Evolutionary conservation across 2,888 invertebrate genomes (phyloP).

Genomic region (Plebejus argus): DNA sequence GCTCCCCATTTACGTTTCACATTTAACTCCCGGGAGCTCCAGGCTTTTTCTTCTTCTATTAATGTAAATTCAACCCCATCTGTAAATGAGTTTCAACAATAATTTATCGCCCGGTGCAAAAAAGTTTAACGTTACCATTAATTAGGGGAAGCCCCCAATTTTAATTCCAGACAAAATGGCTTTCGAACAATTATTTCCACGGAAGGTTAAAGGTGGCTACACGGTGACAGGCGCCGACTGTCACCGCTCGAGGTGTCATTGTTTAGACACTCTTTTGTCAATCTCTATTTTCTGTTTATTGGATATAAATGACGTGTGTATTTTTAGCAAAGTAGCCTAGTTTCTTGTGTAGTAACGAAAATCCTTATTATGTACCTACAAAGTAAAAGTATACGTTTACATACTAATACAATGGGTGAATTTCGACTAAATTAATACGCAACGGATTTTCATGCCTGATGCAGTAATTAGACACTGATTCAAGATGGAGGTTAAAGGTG

Average conservation of each 20-base stretch:
- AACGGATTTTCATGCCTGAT: no score
- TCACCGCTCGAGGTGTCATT: constrained; percentile 46
- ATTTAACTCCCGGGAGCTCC: neutral
- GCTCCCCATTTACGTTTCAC: neutral
- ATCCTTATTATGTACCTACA: neutral
- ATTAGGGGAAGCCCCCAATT: constrained; percentile 32
- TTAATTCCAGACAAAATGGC: constrained; percentile 37
- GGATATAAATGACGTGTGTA: neutral
- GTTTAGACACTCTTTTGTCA: constrained; percentile 4
- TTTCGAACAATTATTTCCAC: constrained; percentile 41
- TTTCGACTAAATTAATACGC: no score
- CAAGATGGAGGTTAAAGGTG: no score
- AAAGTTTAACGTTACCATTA: constrained; percentile 28
- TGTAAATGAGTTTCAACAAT: constrained; percentile 33
- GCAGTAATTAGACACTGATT: no score
- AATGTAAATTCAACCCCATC: constrained; percentile 30
- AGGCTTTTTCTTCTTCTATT: neutral
- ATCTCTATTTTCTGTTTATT: neutral
- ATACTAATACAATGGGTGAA: no score
- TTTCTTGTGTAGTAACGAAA: neutral
- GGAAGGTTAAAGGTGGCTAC: constrained; percentile 39
- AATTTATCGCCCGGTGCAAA: constrained; percentile 31
- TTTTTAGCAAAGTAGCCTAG: neutral
- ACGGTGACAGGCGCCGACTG: constrained; percentile 57
- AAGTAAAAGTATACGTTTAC: no score